A percentile compares a stretch with the other conserved stretches of the same genome.
Evolutionary conservation across 2,888 invertebrate genomes (phyloP).

Genomic region (Deilephila porcellus): DNA sequence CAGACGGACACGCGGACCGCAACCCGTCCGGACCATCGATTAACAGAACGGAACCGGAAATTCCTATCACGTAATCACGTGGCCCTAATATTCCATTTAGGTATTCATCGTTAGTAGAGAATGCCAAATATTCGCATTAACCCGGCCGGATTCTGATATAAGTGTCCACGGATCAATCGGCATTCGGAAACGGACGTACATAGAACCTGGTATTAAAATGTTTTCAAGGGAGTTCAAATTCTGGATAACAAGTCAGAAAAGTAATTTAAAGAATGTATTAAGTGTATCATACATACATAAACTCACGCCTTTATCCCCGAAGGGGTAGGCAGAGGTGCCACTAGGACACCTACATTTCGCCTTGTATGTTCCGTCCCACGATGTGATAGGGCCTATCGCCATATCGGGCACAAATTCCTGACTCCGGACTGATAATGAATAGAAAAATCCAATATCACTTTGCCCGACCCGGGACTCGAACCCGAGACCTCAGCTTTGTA

Average conservation of each 20-base stretch:
- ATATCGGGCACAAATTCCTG: no score
- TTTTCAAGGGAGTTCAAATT: background rate
- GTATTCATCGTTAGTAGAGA: slow-evolving; percentile 23
- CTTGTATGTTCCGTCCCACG: no score
- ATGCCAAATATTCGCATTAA: slow-evolving; percentile 25
- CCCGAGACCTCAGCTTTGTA: no score
- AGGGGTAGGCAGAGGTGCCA: no score
- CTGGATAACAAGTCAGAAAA: background rate
- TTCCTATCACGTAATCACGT: slow-evolving; percentile 27
- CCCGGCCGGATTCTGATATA: slow-evolving; percentile 15
- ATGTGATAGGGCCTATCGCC: no score
- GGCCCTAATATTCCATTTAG: slow-evolving; percentile 26
- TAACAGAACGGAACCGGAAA: slow-evolving; percentile 25
- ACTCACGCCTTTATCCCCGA: no score
- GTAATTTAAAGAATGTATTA: no score
- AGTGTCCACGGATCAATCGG: slow-evolving; percentile 14
- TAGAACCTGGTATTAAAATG: background rate
- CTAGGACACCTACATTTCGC: no score
- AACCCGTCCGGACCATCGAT: slow-evolving; percentile 21
- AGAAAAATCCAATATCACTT: no score
- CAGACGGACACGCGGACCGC: slow-evolving; percentile 23
- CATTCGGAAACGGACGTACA: background rate
- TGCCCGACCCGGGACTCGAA: no score
- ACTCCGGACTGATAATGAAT: no score
- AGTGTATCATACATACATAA: no score